Evolutionary conservation across 2,888 invertebrate species (phyloP).

Genomic region (Diadromus collaris): DNA sequence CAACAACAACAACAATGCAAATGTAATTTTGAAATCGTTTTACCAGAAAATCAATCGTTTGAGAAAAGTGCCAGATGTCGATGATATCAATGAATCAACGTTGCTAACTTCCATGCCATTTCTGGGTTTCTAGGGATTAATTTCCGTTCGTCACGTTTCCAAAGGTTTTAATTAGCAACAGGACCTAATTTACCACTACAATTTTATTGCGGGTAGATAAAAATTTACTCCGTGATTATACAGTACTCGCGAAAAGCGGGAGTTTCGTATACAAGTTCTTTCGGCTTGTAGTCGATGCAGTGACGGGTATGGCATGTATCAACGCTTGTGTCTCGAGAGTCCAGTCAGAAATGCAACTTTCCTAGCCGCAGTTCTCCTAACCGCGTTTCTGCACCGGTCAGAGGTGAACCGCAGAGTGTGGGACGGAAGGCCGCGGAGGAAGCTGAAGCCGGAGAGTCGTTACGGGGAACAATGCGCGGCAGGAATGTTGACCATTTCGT

Average conservation of each 20-base stretch:
- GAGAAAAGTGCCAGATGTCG: too few relatives aligned
- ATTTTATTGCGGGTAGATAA: neutral
- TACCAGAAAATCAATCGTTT: too few relatives aligned
- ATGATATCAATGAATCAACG: too few relatives aligned
- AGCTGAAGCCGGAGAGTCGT: conserved; percentile 3
- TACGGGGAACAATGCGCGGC: conserved; percentile 24
- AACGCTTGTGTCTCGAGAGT: conserved; percentile 19
- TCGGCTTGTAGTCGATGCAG: neutral
- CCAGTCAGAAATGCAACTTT: conserved; percentile 20
- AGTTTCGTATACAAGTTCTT: neutral
- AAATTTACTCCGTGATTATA: neutral
- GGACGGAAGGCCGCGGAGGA: conserved; percentile 4
- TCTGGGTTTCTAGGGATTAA: too few relatives aligned
- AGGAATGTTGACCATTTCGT: conserved; percentile 27
- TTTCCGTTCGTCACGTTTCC: too few relatives aligned
- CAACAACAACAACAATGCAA: too few relatives aligned
- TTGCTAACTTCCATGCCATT: too few relatives aligned
- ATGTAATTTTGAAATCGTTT: too few relatives aligned
- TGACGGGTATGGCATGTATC: neutral
- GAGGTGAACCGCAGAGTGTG: conserved; percentile 21
- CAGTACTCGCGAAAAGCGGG: neutral
- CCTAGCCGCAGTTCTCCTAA: conserved; percentile 17
- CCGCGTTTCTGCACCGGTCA: conserved; percentile 2
- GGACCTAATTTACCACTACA: neutral
- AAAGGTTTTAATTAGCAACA: too few relatives aligned